Percentiles rank a stretch among this genome's conserved stretches.
These are phyloP conservation scores for Pterocles orientalis DNA, from an alignment of 2,113 vertebrate genomes.

Conservation along the genomic window DNA sequence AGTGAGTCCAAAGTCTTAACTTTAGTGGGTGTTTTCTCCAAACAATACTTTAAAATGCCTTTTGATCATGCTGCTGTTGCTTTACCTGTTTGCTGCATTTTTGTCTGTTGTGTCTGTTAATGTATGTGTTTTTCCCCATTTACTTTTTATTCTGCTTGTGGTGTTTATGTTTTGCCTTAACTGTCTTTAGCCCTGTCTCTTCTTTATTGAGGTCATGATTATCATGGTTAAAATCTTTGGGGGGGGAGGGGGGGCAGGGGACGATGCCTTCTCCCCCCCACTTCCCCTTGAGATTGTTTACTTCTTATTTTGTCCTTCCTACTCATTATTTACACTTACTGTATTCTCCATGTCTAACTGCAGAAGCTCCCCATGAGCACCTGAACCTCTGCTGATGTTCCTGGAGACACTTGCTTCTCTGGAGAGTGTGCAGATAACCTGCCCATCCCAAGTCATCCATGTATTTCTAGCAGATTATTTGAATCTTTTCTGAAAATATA, in stretches of 20 bases:
- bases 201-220: neutral
- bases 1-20: neutral
- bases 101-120: neutral
- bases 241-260: too few species aligned
- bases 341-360: neutral
- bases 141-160: neutral
- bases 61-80: neutral
- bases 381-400: neutral
- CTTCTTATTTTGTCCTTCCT: neutral
- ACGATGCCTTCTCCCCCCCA: too few species aligned
- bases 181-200: neutral
- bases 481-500: neutral
- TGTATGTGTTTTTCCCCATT: fast-evolving
- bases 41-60: neutral
- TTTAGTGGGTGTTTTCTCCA: neutral
- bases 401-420: neutral
- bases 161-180: neutral
- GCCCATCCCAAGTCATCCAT: neutral
- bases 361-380: neutral
- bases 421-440: neutral
- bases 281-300: neutral
- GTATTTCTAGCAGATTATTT: neutral
- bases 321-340: neutral
- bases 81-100: neutral
- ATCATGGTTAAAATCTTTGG: neutral